Evolutionary conservation across 1,140 invertebrate species (phyloP), one percentile per base, ranked within the genome.

Genomic region (Sipha flava): DNA sequence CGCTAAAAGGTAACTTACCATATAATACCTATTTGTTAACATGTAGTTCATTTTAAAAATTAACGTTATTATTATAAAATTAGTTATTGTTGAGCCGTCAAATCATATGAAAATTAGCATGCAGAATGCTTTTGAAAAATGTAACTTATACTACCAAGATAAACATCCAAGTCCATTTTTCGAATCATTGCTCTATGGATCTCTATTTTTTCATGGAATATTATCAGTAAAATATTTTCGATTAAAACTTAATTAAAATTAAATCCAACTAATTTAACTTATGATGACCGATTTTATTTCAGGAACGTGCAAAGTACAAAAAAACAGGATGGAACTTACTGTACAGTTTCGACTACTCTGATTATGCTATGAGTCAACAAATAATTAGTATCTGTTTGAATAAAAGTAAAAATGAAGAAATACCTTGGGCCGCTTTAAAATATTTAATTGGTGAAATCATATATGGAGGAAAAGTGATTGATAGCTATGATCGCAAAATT

Each of bases 271-370:
- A 18, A n/a, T n/a, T n/a, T n/a, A n/a, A n/a, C n/a, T 68, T 18
- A 49, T 14, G 5, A 49, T 49, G 47, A 2, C 0, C n/a, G n/a
- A n/a, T 49, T 49, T n/a, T 96, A 2, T 91, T 96, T 14, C 92
- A 93, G 87, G 95, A 96, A 85, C 89, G 95, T 54, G 89, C 93
- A 82, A 96, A 95, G 85, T 97, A 96, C 84, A 93, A 92, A 82
- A 96, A 96, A 87, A 92, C 95, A 73, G 95, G 95, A 2, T 96
- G 95, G 95, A 97, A 96, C 84, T 93, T 96, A 80, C 89, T 88
- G 52, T 97, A 96, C 84, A 94, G 96, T 87, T 97, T 96, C 85
- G 95, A 94, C 83, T 93, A 95, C 85, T 94, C 93, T 0, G 95
- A 97, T 87, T 96, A 95, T 84, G 90, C 93, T 96, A n/a, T 95